Evolutionary conservation across 1,140 invertebrate species (phyloP), one percentile per base, ranked within the genome.

Genomic region (Drosophila persimilis): DNA sequence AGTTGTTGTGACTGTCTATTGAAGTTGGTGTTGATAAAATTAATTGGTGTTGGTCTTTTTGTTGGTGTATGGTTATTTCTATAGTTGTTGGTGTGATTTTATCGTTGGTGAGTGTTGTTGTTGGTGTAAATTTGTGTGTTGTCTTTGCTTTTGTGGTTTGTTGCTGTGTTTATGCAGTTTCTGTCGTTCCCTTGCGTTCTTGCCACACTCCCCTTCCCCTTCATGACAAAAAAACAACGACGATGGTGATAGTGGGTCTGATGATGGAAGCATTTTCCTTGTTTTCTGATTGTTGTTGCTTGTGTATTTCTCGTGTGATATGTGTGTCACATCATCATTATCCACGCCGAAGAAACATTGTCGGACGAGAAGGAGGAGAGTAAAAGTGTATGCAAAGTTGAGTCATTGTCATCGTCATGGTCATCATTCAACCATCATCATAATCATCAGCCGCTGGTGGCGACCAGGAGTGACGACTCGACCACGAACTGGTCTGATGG

Each of bases 251-350:
- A 22, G 26, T 24, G 47, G 11, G 3, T 4, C 11, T 39, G 35
- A 39, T 39, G 4, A 13, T 39, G 55, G 56, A 72, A 61, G 50
- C 58, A 47, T 72, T 35, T 26, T 39, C 39, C 55, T 70, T 81
- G 59, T 53, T 77, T 56, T 4, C 11, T 39, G 35, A 52, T 44
- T 69, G 64, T 44, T 66, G 44, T n/a, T 35, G 31, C 24, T 63
- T 15, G 15, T 15, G 15, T 15, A 45, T 39, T 39, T 39, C 35
- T 11, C 13, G 35, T 39, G 35, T 11, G 35, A 39, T 13, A 63
- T 63, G 57, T 73, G 41, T 78, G 71, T 71, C 77, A 61, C 20
- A 77, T 52, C 41, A 57, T 31, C 52, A 24, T 47, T 45, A 60
- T 52, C 31, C 8, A 53, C 22, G 53, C 50, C 4, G 43, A 57